Evolutionary conservation across 2,888 invertebrate genomes (phyloP), one percentile per base, ranked within the genome.

Genomic region (Taenaris catops): DNA sequence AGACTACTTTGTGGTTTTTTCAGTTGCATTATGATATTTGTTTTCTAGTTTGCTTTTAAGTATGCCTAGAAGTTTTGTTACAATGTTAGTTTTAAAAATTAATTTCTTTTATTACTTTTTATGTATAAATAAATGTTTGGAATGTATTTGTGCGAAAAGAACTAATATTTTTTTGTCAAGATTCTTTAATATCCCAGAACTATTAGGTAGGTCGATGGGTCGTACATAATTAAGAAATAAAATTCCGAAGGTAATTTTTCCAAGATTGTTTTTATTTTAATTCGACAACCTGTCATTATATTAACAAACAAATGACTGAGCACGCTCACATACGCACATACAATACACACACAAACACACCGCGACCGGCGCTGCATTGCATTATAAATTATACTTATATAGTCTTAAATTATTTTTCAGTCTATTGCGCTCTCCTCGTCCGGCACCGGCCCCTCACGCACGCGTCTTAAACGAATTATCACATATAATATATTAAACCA

Each of bases 231-330:
- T 17, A 25, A 19, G 18, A 21, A 19, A 44, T 47, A 40, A 46
- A 35, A 46, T 46, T 48, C 39, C 33, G 25, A 21, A 50, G 48
- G 53, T 70, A 72, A 73, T 76, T 83, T 83, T 84, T 83, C 80
- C 74, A 81, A 80, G 69, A 76, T 78, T 80, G 70, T 79, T 83
- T 14, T 79, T 86, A 87, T 86, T 88, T 91, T 91, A 91, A 90
- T 91, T 91, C 89, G 91, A 91, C 91, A 91, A 91, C 90, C 91
- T 91, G 91, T 91, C 91, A 90, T 91, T 91, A 91, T 91, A 91
- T 90, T 91, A 86, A 84, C 84, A 86, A 86, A 86, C 83, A 83
- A 84, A 84, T 86, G 86, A 86, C 84, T 86, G 83, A 83, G 83
- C 86, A 83, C 84, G 79, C 86, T 75, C 91, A 91, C 91, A 91